Conservation (phyloP, 2,888 invertebrate genomes). For the Drosophila greeni region DNA sequence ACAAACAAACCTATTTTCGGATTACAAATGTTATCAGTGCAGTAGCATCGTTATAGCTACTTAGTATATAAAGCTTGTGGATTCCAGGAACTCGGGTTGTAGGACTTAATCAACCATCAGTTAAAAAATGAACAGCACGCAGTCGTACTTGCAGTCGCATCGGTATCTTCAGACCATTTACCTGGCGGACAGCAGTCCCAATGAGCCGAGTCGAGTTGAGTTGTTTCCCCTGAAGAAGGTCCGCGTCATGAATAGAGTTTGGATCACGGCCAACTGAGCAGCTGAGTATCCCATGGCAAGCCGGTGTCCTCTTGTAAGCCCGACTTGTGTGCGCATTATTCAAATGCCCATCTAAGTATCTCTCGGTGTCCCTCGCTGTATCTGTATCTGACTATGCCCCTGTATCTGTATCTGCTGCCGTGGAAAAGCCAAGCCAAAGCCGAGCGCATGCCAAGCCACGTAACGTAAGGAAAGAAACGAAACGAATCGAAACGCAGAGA, state of each 20-base stretch:
- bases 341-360: constrained; percentile 68
- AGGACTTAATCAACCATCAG: constrained; percentile 32
- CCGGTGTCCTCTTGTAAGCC: constrained; percentile 37
- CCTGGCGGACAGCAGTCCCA: constrained; percentile 28
- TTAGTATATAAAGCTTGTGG: not conserved
- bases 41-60: constrained; percentile 21
- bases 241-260: constrained; percentile 39
- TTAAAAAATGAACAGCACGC: constrained; percentile 4
- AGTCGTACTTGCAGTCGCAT: constrained; percentile 14
- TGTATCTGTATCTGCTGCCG: constrained; percentile 32
- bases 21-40: not conserved
- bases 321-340: constrained; percentile 59
- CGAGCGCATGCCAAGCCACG: constrained; percentile 39
- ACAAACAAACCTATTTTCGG: not conserved
- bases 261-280: constrained; percentile 45
- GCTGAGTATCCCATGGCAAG: constrained; percentile 43
- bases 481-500: constrained; percentile 39
- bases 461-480: constrained; percentile 32
- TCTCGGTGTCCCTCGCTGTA: constrained; percentile 20
- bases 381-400: constrained; percentile 11
- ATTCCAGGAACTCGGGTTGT: constrained; percentile 20
- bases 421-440: constrained; percentile 37
- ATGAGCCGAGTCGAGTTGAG: constrained; percentile 24
- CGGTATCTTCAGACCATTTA: constrained; percentile 31
- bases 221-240: constrained; percentile 39